Evolutionary conservation across 2,888 invertebrate species (phyloP), one percentile per base, ranked within the genome.

Genomic region (Tanypteryx hageni): DNA sequence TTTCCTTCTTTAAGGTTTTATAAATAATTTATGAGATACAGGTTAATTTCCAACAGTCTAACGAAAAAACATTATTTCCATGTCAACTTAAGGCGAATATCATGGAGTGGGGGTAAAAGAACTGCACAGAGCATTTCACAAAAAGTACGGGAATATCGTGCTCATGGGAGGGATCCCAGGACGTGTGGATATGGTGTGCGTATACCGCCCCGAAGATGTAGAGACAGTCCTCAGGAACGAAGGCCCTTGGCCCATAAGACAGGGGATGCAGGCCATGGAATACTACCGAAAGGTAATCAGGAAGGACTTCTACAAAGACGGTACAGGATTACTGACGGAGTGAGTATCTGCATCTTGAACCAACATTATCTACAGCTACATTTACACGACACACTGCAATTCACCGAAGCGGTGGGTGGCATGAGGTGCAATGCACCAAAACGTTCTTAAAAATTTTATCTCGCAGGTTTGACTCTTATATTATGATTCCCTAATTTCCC

Each of bases 171-270:
- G 95, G 3, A 92, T 95, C 92, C 93, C 94, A 92, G 95, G 94
- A 14, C 94, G 94, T 86, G 92, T 93, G 0, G 94, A 95, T 93
- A 93, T 95, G n/a, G 94, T 96, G 0, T 93, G 95, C 14, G 93
- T 95, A 5, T 96, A 95, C 93, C 95, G 96, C 94, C 95, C 96
- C 0, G 95, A 95, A 22, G 95, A 96, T 93, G 95, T 96, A 82
- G 95, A 95, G 93, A 94, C 92, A 86, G 94, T 95, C 61, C 95
- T 95, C 93, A 94, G 95, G 93, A 94, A 95, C 18, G 95, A 96
- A 93, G 96, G 96, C 92, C 93, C 93, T 11, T 95, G 94, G 92
- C 95, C 96, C 1, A 93, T 94, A 10, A 94, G 96, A 18, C 95
- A 95, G 7, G 95, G 95, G 9, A 95, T 95, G 93, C 94, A 95